Base-by-base conservation (phyloP, 2,113 vertebrate species). In the Muntiacus muntjak region DNA sequence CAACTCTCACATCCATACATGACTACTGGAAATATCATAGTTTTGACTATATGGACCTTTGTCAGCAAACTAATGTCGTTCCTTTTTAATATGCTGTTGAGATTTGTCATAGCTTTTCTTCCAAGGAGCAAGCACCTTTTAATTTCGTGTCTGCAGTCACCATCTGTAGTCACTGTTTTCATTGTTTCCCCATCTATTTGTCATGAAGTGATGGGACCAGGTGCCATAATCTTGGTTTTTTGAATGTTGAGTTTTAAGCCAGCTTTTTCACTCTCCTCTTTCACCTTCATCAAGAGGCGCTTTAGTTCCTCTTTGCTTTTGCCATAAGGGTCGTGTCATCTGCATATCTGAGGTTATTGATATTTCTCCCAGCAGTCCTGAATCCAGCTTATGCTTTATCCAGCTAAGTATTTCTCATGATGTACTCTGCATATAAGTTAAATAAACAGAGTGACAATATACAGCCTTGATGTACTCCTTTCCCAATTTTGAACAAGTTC, bases 241-340 rank as follows among this genome's bases (percentile, higher is more conserved):
- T 71, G 64, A 36, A 71, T 36, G 16, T 71, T 71, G 64, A 36
- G n/a, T 71, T 36, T 71, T 21, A 71, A 71, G 64, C 64, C 2
- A 36, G 17, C 9, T 21, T 71, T 71, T 36, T 36, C n/a, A 36
- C 17, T 71, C 16, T 71, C n/a, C n/a, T 71, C n/a, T 0, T 71
- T 71, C n/a, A 71, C n/a, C n/a, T 36, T 71, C 0, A 0, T 21
- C 64, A 71, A 71, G n/a, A 36, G n/a, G n/a, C 1, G 0, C n/a
- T 36, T 67, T 36, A 67, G 33, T 21, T 36, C 64, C 17, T 67
- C 64, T 67, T 21, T 8, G 0, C 64, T 71, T 71, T 11, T 71
- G 10, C 64, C 17, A 67, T 67, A 67, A 36, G 17, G 33, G n/a
- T 36, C 0, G 1, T 67, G 64, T 36, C 64, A 21, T 71, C n/a